These are phyloP conservation scores for Sepiola atlantica DNA, from an alignment of 2,888 invertebrate genomes.

Conservation along the genomic window DNA sequence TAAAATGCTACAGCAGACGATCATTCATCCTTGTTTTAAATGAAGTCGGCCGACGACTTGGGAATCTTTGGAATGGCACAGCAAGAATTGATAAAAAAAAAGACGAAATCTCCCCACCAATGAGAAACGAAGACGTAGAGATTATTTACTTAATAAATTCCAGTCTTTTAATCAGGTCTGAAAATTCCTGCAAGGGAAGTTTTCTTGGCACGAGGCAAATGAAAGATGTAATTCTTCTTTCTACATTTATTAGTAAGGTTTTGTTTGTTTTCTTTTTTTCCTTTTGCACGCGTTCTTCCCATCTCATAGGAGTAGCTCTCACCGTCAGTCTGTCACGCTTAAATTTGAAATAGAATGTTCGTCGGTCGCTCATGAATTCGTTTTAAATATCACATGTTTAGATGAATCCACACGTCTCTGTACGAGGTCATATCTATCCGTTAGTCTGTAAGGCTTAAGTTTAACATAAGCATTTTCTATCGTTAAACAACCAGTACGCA, in stretches of 20 bases:
- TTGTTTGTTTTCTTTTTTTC: not conserved
- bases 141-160: not conserved
- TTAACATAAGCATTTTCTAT: too few relatives aligned
- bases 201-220: not conserved
- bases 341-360: too few relatives aligned
- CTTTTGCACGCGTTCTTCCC: too few relatives aligned
- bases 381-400: too few relatives aligned
- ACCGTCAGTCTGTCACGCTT: too few relatives aligned
- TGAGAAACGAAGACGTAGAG: not conserved
- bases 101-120: not conserved
- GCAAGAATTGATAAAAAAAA: not conserved
- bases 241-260: not conserved
- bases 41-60: not conserved
- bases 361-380: too few relatives aligned
- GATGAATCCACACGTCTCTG: too few relatives aligned
- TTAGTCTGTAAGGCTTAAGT: too few relatives aligned
- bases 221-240: not conserved
- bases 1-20: too few relatives aligned
- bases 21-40: not conserved
- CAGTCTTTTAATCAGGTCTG: not conserved
- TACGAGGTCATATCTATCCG: too few relatives aligned
- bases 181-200: not conserved
- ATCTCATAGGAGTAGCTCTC: too few relatives aligned
- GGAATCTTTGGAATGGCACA: not conserved
- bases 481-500: too few relatives aligned